Conservation (phyloP, 1,140 invertebrate genomes). For the Nasonia vitripennis region DNA sequence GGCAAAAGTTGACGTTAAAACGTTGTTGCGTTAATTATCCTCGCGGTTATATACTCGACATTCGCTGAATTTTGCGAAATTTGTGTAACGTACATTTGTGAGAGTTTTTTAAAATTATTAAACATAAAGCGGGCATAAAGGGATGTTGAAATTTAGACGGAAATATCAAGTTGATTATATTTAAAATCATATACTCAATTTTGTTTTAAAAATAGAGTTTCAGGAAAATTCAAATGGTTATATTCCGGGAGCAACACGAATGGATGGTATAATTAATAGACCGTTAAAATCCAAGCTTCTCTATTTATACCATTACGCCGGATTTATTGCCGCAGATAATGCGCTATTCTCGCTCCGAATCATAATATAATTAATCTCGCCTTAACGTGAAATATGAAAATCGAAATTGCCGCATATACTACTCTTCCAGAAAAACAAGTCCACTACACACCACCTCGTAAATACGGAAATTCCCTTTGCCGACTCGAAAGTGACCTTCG, state of each 20-base stretch:
- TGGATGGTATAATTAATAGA: background rate
- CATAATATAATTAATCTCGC: constrained; percentile 3
- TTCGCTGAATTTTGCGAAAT: background rate
- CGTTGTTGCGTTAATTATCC: background rate
- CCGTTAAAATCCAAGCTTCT: constrained; percentile 13
- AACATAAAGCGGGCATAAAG: no score
- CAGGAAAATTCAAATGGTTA: background rate
- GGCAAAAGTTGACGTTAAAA: background rate
- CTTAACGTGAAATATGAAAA: constrained; percentile 17
- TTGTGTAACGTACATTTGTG: no score
- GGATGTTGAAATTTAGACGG: no score
- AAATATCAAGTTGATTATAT: no score
- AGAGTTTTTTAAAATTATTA: no score
- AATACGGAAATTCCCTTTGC: no score
- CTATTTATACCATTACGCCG: constrained; percentile 17
- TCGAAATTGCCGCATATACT: background rate
- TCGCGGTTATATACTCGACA: background rate
- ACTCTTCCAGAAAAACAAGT: no score
- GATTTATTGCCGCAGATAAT: constrained; percentile 25
- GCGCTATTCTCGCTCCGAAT: background rate
- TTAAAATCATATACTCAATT: no score
- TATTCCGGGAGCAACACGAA: background rate
- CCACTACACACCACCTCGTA: no score
- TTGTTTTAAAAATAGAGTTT: background rate
- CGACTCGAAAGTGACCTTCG: background rate